Percentiles rank a stretch among this genome's conserved stretches.
These are phyloP conservation scores for Diplodus sargus DNA, from an alignment of 2,797 vertebrate species.

Conservation along the genomic window DNA sequence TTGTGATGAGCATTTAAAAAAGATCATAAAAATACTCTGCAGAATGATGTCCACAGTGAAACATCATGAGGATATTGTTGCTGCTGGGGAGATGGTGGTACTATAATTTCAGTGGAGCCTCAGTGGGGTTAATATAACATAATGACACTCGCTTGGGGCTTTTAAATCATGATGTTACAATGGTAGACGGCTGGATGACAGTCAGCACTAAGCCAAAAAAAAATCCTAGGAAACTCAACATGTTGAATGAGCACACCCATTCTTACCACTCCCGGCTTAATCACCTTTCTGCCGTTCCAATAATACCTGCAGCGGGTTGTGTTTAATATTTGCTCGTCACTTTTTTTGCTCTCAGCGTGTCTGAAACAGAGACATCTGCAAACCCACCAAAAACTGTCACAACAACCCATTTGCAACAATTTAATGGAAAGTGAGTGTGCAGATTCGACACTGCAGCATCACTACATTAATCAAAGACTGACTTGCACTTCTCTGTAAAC, in stretches of 20 bases:
- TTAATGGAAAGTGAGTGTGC: not conserved
- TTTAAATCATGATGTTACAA: no score
- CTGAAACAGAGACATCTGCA: not conserved
- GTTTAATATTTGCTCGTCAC: not conserved
- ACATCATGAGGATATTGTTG: no score
- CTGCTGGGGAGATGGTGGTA: no score
- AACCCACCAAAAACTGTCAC: slow-evolving; percentile 30
- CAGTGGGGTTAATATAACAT: no score
- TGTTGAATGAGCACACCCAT: not conserved
- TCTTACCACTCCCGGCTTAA: not conserved
- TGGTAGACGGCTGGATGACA: no score
- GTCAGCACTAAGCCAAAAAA: no score
- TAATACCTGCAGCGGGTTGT: not conserved
- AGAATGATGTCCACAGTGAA: no score
- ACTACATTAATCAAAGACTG: not conserved
- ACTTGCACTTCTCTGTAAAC: not conserved
- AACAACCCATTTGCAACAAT: slow-evolving; percentile 28
- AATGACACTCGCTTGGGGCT: no score
- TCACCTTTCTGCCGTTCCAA: slow-evolving; percentile 6
- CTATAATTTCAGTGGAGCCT: no score
- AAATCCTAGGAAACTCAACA: not conserved
- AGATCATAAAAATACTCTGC: no score
- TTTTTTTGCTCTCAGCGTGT: not conserved
- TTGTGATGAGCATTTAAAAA: no score
- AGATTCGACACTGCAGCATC: not conserved